These are phyloP conservation scores for Agrilus planipennis DNA, from an alignment of 1,140 invertebrate species.

Conservation along the genomic window DNA sequence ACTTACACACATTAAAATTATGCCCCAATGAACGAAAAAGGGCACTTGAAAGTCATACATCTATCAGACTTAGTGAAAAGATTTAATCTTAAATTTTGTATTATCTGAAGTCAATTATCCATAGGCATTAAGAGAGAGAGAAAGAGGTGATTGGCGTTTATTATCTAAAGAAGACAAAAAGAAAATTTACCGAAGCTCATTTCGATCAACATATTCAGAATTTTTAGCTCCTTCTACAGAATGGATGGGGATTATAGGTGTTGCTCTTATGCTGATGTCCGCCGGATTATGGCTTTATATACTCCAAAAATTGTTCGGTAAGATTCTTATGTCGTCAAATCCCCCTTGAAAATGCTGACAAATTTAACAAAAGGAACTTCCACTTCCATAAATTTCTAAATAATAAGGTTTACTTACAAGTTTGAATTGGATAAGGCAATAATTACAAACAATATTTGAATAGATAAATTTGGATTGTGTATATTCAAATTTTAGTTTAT, in stretches of 20 bases:
- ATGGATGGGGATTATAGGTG: constrained; percentile 14
- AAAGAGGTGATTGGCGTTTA: constrained; percentile 22
- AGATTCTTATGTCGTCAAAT: neutral
- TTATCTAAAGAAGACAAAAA: constrained; percentile 21
- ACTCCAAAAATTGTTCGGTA: constrained; percentile 2
- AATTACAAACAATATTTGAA: too few species aligned
- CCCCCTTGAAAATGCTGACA: too few species aligned
- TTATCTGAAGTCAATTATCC: constrained; percentile 2
- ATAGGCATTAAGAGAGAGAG: constrained; percentile 20
- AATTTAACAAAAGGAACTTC: too few species aligned
- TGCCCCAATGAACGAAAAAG: neutral
- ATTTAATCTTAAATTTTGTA: too few species aligned
- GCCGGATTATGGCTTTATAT: constrained; percentile 15
- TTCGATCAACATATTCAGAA: constrained; percentile 22
- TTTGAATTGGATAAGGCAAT: too few species aligned
- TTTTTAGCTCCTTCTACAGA: constrained; percentile 11
- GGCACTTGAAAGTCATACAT: too few species aligned
- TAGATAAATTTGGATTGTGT: too few species aligned
- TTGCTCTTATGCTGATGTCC: constrained; percentile 11
- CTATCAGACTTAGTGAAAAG: too few species aligned
- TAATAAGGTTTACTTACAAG: too few species aligned
- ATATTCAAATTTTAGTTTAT: constrained; percentile 7
- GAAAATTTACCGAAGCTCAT: constrained; percentile 15
- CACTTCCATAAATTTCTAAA: too few species aligned
- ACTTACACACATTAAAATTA: neutral